Evolutionary conservation across 2,888 invertebrate genomes (phyloP).

Genomic region (Cosmorhoe ocellata): DNA sequence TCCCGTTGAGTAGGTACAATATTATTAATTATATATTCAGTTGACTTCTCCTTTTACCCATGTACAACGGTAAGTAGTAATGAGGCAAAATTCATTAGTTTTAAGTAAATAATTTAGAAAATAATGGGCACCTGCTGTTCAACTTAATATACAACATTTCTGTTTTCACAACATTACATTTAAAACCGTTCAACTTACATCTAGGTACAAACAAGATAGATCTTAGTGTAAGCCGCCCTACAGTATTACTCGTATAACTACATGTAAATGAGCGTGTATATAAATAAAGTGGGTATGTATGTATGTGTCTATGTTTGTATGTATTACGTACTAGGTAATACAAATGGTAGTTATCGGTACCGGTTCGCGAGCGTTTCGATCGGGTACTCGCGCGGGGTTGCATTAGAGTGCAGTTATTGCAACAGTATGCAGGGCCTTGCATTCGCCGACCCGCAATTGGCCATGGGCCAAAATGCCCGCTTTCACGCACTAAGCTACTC

Average conservation of each 20-base stretch:
- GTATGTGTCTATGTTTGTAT: too few relatives aligned
- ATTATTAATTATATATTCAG: too few relatives aligned
- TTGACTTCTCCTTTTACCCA: too few relatives aligned
- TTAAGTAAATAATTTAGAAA: too few relatives aligned
- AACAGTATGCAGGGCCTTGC: slow-evolving; percentile 75
- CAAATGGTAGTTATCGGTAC: slow-evolving; percentile 10
- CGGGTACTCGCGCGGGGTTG: slow-evolving; percentile 41
- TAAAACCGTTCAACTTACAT: background rate
- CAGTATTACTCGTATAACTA: too few relatives aligned
- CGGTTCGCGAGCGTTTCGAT: slow-evolving; percentile 9
- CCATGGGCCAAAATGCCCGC: slow-evolving; percentile 78
- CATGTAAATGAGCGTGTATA: slow-evolving; percentile 4
- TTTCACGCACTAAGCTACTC: slow-evolving; percentile 61
- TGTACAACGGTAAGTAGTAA: too few relatives aligned
- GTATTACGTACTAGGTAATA: background rate
- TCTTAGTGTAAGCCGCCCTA: background rate
- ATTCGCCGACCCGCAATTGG: slow-evolving; percentile 68
- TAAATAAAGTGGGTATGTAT: background rate
- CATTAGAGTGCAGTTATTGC: slow-evolving; percentile 73
- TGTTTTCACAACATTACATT: background rate
- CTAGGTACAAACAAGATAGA: background rate
- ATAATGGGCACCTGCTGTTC: slow-evolving; percentile 32
- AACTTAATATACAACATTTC: background rate
- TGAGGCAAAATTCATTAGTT: too few relatives aligned
- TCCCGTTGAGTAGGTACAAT: slow-evolving; percentile 36